These are phyloP conservation scores for Pherbina coryleti DNA, from an alignment of 2,888 invertebrate genomes.

Conservation along the genomic window DNA sequence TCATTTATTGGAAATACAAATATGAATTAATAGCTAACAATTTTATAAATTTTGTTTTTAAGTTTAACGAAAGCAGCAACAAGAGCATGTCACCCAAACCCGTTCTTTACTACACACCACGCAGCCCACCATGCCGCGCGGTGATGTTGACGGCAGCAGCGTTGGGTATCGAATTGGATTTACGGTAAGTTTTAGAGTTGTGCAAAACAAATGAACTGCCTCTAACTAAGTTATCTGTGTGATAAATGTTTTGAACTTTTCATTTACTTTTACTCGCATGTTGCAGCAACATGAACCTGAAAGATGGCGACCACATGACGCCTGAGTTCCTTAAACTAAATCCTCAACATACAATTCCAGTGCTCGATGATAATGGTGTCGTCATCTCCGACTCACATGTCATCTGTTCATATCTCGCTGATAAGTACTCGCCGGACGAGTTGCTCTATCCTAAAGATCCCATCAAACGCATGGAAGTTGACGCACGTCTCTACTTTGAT, in stretches of 20 bases:
- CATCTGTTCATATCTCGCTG: slow-evolving; percentile 71
- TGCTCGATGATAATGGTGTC: slow-evolving; percentile 65
- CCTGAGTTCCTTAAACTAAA: slow-evolving; percentile 71
- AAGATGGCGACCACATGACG: slow-evolving; percentile 61
- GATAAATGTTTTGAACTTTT: neutral
- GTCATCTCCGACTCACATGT: slow-evolving; percentile 70
- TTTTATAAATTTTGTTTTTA: no score
- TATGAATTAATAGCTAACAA: no score
- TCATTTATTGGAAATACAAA: no score
- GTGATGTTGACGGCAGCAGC: slow-evolving; percentile 77
- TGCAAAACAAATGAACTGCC: neutral
- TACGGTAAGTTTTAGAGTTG: slow-evolving; percentile 56
- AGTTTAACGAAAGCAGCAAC: neutral
- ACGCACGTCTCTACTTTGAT: slow-evolving; percentile 64
- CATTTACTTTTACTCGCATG: neutral
- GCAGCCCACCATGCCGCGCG: slow-evolving; percentile 77
- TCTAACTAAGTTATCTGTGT: neutral
- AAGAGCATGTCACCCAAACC: slow-evolving; percentile 60
- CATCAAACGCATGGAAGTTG: slow-evolving; percentile 70
- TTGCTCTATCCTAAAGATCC: slow-evolving; percentile 73
- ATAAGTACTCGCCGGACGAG: slow-evolving; percentile 72
- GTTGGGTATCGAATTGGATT: slow-evolving; percentile 75
- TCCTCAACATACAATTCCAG: slow-evolving; percentile 71
- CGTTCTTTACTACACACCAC: slow-evolving; percentile 74
- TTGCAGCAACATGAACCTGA: slow-evolving; percentile 62